Evolutionary conservation across 1,140 invertebrate genomes (phyloP).

Genomic region (Cyclargus thomasi): DNA sequence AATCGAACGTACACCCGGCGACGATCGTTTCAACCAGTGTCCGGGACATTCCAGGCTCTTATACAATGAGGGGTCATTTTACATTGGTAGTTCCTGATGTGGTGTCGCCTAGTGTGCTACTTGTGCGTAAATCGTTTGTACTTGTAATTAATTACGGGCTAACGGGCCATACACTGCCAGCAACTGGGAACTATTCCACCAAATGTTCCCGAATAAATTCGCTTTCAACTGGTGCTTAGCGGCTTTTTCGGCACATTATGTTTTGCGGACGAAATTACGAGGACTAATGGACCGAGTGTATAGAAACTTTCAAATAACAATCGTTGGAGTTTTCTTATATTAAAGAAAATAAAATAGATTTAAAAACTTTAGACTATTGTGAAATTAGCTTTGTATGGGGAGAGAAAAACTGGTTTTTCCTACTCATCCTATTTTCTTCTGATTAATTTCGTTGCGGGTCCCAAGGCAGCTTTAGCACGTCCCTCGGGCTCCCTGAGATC

Average conservation of each 20-base stretch:
- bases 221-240: slow-evolving; percentile 20
- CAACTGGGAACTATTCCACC: slow-evolving; percentile 20
- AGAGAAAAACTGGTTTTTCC: too few species aligned
- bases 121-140: slow-evolving; percentile 23
- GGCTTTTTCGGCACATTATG: not conserved
- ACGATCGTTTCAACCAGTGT: not conserved
- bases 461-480: too few species aligned
- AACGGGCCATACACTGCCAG: slow-evolving; percentile 29
- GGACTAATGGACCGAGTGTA: too few species aligned
- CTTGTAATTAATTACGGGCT: slow-evolving; percentile 41
- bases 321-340: too few species aligned
- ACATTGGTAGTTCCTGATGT: not conserved
- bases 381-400: too few species aligned
- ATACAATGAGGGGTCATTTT: not conserved
- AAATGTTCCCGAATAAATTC: slow-evolving; percentile 30
- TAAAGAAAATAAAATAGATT: too few species aligned
- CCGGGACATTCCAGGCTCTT: not conserved
- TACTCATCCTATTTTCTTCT: too few species aligned
- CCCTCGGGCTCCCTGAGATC: too few species aligned
- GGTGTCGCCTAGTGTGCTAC: not conserved
- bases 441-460: too few species aligned
- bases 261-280: not conserved
- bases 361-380: too few species aligned
- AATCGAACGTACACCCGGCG: slow-evolving; percentile 20
- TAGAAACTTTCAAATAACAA: too few species aligned